These are phyloP conservation scores for Siniperca scherzeri DNA, from an alignment of 2,797 vertebrate genomes.

Conservation along the genomic window DNA sequence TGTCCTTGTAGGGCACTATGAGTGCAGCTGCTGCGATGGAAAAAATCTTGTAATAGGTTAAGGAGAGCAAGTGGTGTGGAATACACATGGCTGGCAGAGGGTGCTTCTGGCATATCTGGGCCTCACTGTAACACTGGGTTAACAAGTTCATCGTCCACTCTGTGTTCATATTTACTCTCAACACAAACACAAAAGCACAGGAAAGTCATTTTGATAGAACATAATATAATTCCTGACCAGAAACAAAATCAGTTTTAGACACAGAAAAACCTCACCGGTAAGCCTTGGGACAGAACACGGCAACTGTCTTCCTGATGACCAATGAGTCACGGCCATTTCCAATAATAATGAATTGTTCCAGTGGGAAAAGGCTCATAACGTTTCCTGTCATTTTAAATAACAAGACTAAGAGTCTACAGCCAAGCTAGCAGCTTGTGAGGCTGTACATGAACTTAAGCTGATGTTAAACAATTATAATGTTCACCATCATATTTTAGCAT, in stretches of 20 bases:
- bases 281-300: not conserved
- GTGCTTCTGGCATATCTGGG: slow-evolving; percentile 29
- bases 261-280: not conserved
- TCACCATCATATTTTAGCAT: too few species aligned
- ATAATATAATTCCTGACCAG: not conserved
- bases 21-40: slow-evolving; percentile 58
- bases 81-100: slow-evolving; percentile 64
- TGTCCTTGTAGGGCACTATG: slow-evolving; percentile 50
- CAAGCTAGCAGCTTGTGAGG: not conserved
- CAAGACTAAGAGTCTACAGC: not conserved
- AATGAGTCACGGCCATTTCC: slow-evolving; percentile 6
- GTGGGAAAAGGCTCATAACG: not conserved
- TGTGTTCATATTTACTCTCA: slow-evolving; percentile 17
- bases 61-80: slow-evolving; percentile 54
- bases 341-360: slow-evolving; percentile 7
- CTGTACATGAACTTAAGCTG: not conserved
- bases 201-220: not conserved
- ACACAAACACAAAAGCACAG: not conserved
- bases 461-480: too few species aligned
- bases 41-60: slow-evolving; percentile 59
- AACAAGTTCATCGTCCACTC: slow-evolving; percentile 38
- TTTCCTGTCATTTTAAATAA: slow-evolving; percentile 20
- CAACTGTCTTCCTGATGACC: not conserved
- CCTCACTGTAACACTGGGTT: slow-evolving; percentile 36
- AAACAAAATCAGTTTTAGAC: not conserved